A percentile compares a stretch with the other conserved stretches of the same genome.
Conservation (phyloP, 2,113 vertebrate genomes). For the Phodopus roborovskii region DNA sequence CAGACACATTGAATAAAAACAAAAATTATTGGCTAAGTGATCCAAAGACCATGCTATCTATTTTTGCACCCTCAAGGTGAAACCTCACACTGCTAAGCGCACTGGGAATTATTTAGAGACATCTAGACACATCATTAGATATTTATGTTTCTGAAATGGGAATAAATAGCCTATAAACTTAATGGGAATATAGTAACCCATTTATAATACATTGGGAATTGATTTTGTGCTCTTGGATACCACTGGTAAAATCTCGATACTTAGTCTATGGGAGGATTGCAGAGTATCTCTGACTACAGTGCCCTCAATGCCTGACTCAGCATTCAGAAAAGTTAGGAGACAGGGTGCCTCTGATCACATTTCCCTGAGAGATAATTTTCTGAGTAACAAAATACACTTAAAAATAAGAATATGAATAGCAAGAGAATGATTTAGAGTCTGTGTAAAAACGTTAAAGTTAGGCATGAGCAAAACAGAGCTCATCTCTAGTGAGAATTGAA, state of each 20-base stretch:
- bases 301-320: not conserved
- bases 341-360: slow-evolving; percentile 9
- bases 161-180: slow-evolving; percentile 51
- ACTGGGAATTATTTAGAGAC: slow-evolving; percentile 49
- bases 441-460: slow-evolving; percentile 50
- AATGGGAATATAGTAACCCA: slow-evolving; percentile 38
- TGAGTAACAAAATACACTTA: slow-evolving; percentile 11
- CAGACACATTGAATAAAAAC: not conserved
- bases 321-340: slow-evolving; percentile 38
- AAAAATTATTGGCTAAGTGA: slow-evolving; percentile 88
- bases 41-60: slow-evolving; percentile 91
- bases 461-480: not conserved
- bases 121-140: slow-evolving; percentile 53
- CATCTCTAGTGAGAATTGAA: not conserved
- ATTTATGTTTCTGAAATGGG: slow-evolving; percentile 52
- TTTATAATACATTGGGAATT: slow-evolving; percentile 61
- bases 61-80: slow-evolving; percentile 94
- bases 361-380: slow-evolving; percentile 53
- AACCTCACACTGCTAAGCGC: slow-evolving; percentile 91
- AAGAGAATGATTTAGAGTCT: slow-evolving; percentile 23
- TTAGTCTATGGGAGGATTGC: not conserved
- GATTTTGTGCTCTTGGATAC: slow-evolving; percentile 45
- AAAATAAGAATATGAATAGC: slow-evolving; percentile 4
- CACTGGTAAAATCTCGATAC: slow-evolving; percentile 11
- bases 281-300: not conserved